These are phyloP conservation scores for Oxyura jamaicensis DNA, from an alignment of 2,113 vertebrate genomes.

Conservation along the genomic window DNA sequence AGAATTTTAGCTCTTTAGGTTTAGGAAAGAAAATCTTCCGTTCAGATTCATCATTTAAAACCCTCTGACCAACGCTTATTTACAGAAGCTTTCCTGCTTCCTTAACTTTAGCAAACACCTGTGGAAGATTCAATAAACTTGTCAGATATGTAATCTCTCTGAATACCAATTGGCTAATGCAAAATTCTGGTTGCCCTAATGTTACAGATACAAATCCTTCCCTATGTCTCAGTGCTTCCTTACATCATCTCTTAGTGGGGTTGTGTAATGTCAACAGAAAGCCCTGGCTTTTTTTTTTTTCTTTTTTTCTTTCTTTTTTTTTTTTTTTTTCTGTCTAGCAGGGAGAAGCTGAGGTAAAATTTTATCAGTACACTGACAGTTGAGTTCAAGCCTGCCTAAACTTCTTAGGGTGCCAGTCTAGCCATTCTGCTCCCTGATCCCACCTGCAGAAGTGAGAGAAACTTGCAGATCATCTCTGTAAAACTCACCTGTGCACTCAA, in stretches of 20 bases:
- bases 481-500: constrained; percentile 44
- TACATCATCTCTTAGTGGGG: neutral
- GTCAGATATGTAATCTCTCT: neutral
- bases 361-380: neutral
- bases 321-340: neutral
- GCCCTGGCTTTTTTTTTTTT: neutral
- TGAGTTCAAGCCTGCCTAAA: neutral
- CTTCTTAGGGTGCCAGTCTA: neutral
- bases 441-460: neutral
- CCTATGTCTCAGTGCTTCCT: neutral
- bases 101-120: neutral
- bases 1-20: neutral
- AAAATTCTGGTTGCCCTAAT: neutral
- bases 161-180: neutral
- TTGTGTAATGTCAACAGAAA: neutral
- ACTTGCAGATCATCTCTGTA: neutral
- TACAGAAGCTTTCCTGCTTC: neutral
- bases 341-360: neutral
- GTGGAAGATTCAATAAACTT: neutral
- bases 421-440: neutral
- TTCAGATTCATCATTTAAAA: neutral
- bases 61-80: neutral
- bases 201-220: neutral
- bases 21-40: neutral
- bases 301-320: neutral